Evolutionary conservation across 2,113 vertebrate genomes (phyloP).

Genomic region (Ptychochromis oligacanthus): DNA sequence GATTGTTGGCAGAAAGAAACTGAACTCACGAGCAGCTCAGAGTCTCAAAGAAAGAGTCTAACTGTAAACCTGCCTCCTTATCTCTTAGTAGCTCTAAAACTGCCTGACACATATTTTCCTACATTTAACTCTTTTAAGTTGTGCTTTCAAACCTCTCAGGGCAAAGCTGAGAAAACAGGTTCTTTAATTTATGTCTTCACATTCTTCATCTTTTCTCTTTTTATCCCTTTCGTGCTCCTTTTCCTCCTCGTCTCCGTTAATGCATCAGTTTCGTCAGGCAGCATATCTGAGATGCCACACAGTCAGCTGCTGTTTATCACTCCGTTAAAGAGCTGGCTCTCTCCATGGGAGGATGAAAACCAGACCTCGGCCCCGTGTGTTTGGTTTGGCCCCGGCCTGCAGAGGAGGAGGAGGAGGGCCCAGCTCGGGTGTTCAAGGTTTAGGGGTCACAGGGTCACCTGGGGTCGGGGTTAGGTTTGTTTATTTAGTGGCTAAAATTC

Average conservation of each 20-base stretch:
- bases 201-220: not conserved
- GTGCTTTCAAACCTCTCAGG: too few relatives aligned
- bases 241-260: not conserved
- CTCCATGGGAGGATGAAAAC: slow-evolving; percentile 23
- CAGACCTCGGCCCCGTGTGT: slow-evolving; percentile 34
- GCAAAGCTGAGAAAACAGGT: too few relatives aligned
- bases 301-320: slow-evolving; percentile 48
- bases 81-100: not conserved
- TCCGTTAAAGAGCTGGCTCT: not conserved
- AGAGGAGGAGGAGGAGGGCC: not conserved
- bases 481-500: slow-evolving; percentile 25
- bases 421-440: not conserved
- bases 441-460: slow-evolving; percentile 9
- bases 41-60: too few relatives aligned
- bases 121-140: too few relatives aligned
- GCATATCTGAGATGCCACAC: not conserved
- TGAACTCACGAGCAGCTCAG: too few relatives aligned
- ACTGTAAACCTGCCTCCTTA: not conserved
- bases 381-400: slow-evolving; percentile 28
- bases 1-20: too few relatives aligned
- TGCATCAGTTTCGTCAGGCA: not conserved
- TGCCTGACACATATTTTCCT: not conserved
- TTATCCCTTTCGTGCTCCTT: not conserved
- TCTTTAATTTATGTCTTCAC: not conserved
- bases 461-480: slow-evolving; percentile 31